A percentile compares a stretch with the other conserved stretches of the same genome.
phyloP scores from a whole-genome alignment of 2,888 invertebrate genomes.

The Ferdinandea cuprea region DNA sequence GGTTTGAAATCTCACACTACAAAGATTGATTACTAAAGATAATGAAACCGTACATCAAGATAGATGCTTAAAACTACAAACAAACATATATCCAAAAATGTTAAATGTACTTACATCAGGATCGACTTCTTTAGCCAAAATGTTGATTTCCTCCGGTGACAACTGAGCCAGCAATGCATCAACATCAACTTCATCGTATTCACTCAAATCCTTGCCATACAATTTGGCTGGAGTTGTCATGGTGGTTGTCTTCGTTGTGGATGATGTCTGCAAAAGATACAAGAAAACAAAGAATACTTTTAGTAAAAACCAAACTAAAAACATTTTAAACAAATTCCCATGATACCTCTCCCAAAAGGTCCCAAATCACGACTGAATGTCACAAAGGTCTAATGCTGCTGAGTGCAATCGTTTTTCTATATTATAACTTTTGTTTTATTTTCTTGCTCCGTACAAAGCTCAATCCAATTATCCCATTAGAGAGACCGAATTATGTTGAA shows the following conservation, averaged over 20 bases:
- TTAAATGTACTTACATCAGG: constrained; percentile 95
- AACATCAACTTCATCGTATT: constrained; percentile 97
- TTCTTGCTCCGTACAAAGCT: constrained; percentile 39
- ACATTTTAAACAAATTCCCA: neutral
- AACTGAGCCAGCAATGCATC: constrained; percentile 97
- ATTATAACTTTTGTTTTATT: neutral
- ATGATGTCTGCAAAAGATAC: constrained; percentile 89
- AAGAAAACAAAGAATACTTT: constrained; percentile 9
- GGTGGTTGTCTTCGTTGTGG: constrained; percentile 93
- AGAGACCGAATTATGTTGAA: constrained; percentile 60
- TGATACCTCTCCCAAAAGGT: constrained; percentile 49
- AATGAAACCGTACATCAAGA: too few species aligned
- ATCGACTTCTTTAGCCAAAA: constrained; percentile 99
- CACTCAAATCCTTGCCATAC: constrained; percentile 94
- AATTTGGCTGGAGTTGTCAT: constrained; percentile 95
- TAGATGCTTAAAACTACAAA: too few species aligned
- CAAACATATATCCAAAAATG: too few species aligned
- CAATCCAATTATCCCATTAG: constrained; percentile 74
- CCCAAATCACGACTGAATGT: constrained; percentile 69
- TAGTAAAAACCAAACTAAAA: neutral
- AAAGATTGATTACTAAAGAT: too few species aligned
- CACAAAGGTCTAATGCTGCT: constrained; percentile 48
- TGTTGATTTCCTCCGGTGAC: constrained; percentile 97
- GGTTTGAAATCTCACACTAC: too few species aligned
- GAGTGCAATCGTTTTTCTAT: constrained; percentile 13